Conservation (phyloP, 2,113 vertebrate genomes). For the Picathartes gymnocephalus region DNA sequence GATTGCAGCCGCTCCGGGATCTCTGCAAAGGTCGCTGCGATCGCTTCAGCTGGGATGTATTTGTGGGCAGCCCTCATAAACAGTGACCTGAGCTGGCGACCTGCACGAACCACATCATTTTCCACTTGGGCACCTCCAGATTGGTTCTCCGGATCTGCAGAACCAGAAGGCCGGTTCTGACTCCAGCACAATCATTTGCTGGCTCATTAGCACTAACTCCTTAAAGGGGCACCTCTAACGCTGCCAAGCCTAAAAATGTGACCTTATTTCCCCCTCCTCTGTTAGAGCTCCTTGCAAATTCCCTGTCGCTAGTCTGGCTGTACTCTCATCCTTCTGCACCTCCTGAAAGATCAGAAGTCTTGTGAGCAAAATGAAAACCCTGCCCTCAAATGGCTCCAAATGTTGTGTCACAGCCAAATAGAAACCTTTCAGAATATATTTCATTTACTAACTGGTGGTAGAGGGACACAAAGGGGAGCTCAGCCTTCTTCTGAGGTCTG, state of each 20-base stretch:
- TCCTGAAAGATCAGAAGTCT: not conserved
- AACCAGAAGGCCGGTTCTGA: slow-evolving; percentile 1
- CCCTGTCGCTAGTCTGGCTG: not conserved
- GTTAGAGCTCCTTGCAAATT: not conserved
- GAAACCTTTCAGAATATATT: not conserved
- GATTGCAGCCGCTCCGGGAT: not conserved
- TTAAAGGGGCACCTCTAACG: slow-evolving; percentile 55
- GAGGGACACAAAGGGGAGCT: not conserved
- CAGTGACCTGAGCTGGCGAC: slow-evolving; percentile 19
- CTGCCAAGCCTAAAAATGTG: slow-evolving; percentile 39
- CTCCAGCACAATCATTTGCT: slow-evolving; percentile 46
- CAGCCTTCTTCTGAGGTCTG: not conserved
- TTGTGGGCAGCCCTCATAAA: slow-evolving; percentile 26
- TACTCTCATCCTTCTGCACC: not conserved
- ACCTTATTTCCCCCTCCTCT: not conserved
- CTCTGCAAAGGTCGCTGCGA: not conserved
- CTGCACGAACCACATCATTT: slow-evolving; percentile 65
- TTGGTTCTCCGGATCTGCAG: slow-evolving; percentile 44
- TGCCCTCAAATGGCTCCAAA: not conserved
- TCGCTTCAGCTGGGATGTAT: not conserved
- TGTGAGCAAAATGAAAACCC: not conserved
- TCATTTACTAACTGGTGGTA: not conserved
- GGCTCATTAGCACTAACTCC: slow-evolving; percentile 58
- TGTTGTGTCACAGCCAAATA: not conserved
- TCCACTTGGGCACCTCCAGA: slow-evolving; percentile 69